These are phyloP conservation scores for Chrysogorgia sp. DNA, from an alignment of 92 coral and sea anemone species.

Conservation along the genomic window DNA sequence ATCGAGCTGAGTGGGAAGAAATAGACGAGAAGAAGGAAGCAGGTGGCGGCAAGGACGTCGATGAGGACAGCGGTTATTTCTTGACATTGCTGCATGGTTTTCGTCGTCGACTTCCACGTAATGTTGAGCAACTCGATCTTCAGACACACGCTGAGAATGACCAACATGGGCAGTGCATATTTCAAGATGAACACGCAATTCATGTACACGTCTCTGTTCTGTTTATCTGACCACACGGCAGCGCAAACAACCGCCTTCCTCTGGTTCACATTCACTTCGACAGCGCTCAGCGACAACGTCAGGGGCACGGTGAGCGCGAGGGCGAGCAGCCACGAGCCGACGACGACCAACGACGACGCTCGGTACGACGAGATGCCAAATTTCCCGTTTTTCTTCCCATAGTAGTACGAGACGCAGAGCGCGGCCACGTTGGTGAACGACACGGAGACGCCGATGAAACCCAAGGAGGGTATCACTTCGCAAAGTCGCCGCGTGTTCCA, in stretches of 20 bases:
- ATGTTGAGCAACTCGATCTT: background rate
- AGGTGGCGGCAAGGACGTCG: constrained; percentile 5
- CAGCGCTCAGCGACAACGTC: constrained; percentile 9
- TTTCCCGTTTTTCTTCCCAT: background rate
- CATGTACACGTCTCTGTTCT: constrained; percentile 2
- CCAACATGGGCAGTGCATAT: background rate
- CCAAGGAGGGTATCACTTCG: constrained; percentile 21
- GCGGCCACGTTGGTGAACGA: constrained; percentile 8
- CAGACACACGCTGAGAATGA: constrained; percentile 1
- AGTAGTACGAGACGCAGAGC: constrained; percentile 13
- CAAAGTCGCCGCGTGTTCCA: background rate
- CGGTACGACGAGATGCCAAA: background rate
- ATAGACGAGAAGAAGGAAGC: constrained; percentile 15
- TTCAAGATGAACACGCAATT: constrained; percentile 11
- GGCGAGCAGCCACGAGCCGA: constrained; percentile 27
- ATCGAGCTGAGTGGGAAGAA: constrained; percentile 20
- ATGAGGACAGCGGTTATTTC: background rate
- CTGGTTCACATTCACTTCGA: constrained; percentile 1
- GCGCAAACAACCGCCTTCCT: background rate
- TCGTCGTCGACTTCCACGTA: too few relatives aligned
- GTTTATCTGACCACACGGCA: background rate
- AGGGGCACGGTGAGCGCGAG: constrained; percentile 4
- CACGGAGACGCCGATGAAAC: constrained; percentile 19
- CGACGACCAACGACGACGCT: constrained; percentile 5
- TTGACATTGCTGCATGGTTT: background rate